phyloP scores from a whole-genome alignment of 2,113 vertebrate genomes.

The Oreochromis spilurus region DNA sequence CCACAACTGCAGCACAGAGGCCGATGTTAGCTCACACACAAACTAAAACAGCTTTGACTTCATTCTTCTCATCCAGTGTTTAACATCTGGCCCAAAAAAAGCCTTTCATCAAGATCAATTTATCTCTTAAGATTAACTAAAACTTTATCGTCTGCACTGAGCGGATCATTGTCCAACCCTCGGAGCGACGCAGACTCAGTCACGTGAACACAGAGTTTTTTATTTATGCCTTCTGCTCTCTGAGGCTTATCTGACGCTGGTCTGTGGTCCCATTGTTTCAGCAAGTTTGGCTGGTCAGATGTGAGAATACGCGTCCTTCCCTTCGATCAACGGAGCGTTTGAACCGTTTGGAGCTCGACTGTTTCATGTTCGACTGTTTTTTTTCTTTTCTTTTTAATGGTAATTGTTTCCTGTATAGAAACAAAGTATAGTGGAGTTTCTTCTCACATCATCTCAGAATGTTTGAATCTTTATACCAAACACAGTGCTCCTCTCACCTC shows the following conservation, averaged over 20 bases:
- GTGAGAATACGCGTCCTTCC: not conserved
- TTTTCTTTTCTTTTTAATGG: not conserved
- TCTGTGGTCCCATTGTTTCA: not conserved
- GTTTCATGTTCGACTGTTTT: not conserved
- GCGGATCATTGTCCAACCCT: not conserved
- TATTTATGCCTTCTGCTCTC: not conserved
- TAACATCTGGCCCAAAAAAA: fast-evolving
- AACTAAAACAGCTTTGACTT: not conserved
- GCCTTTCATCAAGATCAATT: not conserved
- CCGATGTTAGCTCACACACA: not conserved
- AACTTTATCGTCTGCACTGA: not conserved
- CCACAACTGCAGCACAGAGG: not conserved
- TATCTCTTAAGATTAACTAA: fast-evolving
- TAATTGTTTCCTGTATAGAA: fast-evolving
- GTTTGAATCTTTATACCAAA: not conserved
- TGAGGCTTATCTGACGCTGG: not conserved
- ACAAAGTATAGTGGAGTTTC: not conserved
- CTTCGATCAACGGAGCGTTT: not conserved
- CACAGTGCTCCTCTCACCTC: not conserved
- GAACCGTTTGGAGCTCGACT: not conserved
- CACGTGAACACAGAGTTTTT: not conserved
- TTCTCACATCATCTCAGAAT: not conserved
- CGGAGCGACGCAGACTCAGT: not conserved
- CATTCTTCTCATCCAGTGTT: fast-evolving
- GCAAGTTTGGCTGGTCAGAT: fast-evolving